phyloP scores from a whole-genome alignment of 2,888 invertebrate genomes.

The Pandemis corylana region DNA sequence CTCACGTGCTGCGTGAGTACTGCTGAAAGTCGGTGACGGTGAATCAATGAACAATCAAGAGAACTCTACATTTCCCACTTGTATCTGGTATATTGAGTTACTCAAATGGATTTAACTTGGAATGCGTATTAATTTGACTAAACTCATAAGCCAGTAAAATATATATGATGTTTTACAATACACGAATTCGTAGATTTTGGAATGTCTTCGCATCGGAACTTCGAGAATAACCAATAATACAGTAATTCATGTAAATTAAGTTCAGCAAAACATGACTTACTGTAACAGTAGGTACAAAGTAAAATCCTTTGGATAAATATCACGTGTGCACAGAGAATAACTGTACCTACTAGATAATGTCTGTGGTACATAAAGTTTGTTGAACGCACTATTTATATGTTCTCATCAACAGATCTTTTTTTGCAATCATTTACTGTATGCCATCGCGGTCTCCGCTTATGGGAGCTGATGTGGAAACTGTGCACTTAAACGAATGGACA shows the following conservation, averaged over 20 bases:
- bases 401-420: slow-evolving; percentile 9
- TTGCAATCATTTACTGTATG: slow-evolving; percentile 13
- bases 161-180: too few species aligned
- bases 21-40: slow-evolving; percentile 44
- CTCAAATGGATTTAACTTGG: too few species aligned
- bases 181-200: too few species aligned
- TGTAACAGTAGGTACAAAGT: background rate
- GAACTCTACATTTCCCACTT: too few species aligned
- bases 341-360: background rate
- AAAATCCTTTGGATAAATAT: background rate
- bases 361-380: slow-evolving; percentile 11
- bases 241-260: too few species aligned
- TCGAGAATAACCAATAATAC: too few species aligned
- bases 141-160: too few species aligned
- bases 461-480: background rate
- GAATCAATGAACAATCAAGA: too few species aligned
- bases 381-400: slow-evolving; percentile 19
- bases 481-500: background rate
- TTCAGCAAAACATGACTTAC: background rate
- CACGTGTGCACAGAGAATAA: background rate
- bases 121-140: too few species aligned
- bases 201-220: too few species aligned
- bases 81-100: too few species aligned
- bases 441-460: slow-evolving; percentile 1
- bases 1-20: slow-evolving; percentile 55